Conservation (phyloP, 2,888 invertebrate genomes). For the Hofmannophila pseudospretella region DNA sequence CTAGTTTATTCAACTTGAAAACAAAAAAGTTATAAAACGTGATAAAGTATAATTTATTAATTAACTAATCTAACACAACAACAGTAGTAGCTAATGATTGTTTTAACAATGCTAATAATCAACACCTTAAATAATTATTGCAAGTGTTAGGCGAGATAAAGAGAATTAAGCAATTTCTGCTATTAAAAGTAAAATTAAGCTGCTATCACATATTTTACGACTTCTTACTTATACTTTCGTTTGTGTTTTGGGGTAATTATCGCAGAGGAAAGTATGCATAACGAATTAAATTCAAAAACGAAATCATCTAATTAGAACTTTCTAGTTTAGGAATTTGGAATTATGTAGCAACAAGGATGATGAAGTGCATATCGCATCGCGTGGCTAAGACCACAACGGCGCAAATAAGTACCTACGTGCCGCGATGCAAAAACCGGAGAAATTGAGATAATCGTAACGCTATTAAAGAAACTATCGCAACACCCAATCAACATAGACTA, state of each 20-base stretch:
- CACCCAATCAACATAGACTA: constrained; percentile 28
- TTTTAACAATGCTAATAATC: too few species aligned
- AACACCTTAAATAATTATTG: too few species aligned
- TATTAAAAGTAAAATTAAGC: background rate
- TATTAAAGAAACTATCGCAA: constrained; percentile 25
- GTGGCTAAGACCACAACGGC: constrained; percentile 23
- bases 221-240: constrained; percentile 17
- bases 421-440: constrained; percentile 24
- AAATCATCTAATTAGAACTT: constrained; percentile 45
- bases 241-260: constrained; percentile 19
- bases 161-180: background rate
- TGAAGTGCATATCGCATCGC: constrained; percentile 23
- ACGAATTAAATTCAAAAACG: constrained; percentile 23
- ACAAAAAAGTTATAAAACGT: too few species aligned
- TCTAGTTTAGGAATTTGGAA: constrained; percentile 35
- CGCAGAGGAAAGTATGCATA: constrained; percentile 21
- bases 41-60: too few species aligned
- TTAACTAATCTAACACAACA: too few species aligned
- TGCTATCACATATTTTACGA: constrained; percentile 6
- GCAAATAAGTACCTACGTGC: constrained; percentile 15
- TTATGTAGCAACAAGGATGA: constrained; percentile 34
- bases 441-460: constrained; percentile 37
- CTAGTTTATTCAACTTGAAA: too few species aligned
- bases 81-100: too few species aligned
- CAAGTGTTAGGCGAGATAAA: background rate